Base-by-base conservation (phyloP, 2,888 invertebrate species). In the Sminthurinus aureus region DNA sequence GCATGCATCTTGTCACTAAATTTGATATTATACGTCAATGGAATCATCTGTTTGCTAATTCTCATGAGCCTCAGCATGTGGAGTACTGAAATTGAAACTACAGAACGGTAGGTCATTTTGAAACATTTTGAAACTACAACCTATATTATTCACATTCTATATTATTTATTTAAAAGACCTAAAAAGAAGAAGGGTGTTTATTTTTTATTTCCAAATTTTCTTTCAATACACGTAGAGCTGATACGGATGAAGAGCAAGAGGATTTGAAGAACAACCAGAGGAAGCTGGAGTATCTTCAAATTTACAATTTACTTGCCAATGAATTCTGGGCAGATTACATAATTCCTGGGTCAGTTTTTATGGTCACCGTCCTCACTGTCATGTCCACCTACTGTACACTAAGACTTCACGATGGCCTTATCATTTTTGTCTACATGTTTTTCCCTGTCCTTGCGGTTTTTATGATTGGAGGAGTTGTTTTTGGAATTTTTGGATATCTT, bases 241-340 rank as follows among this genome's bases (percentile, higher is more conserved):
- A 38, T 38, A n/a, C 52, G 52, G 58, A 58, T 58, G 58, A 58
- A 18, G 18, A 58, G 2, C 4, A 58, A 18, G 18, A 58, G 2
- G 58, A 58, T 0, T 58, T 58, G 58, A 69, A 20, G 22, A 8
- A 18, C 64, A 22, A 69, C n/a, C 11, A n/a, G 9, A 20, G n/a
- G 22, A 69, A 69, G n/a, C n/a, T 69, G 9, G n/a, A 69, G n/a
- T 69, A 69, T 22, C 69, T 69, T 22, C 69, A n/a, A n/a, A 20
- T 69, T 18, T 69, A 69, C 69, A 69, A 69, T n/a, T 4, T 69
- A 69, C n/a, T 69, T 1, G 13, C n/a, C 1, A 69, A 69, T 69
- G 69, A 69, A 4, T 69, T 69, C 9, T 69, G 69, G 69, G 22
- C 9, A 1, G 22, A 22, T 22, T 22, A 3, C 9, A 69, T 69